Evolutionary conservation across 2,797 vertebrate genomes (phyloP).

Genomic region (Parauchenoglanis ngamensis): DNA sequence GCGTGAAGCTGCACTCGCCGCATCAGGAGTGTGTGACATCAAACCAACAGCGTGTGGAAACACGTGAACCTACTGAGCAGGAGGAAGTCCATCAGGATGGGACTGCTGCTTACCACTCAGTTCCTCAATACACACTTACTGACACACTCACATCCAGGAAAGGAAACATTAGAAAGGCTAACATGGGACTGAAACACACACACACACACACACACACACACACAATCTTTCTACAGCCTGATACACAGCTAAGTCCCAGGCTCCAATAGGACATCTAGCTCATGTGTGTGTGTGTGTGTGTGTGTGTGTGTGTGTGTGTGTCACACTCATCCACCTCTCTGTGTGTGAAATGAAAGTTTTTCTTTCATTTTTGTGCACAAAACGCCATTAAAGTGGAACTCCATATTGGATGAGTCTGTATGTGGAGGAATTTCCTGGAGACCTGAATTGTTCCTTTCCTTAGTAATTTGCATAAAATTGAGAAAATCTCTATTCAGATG

Average conservation of each 20-base stretch:
- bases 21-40: neutral
- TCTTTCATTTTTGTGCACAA: neutral
- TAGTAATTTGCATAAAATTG: neutral
- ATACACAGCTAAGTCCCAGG: neutral
- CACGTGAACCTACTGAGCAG: neutral
- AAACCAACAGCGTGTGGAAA: neutral
- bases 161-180: neutral
- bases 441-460: neutral
- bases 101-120: neutral
- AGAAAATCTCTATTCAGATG: neutral
- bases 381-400: neutral
- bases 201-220: neutral
- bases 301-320: neutral
- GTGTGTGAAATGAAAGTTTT: neutral
- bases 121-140: conserved; percentile 11
- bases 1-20: neutral
- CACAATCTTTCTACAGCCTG: neutral
- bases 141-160: neutral
- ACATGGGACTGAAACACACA: neutral
- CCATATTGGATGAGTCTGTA: neutral
- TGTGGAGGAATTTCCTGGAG: too few species aligned
- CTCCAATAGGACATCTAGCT: neutral
- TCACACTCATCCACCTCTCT: neutral
- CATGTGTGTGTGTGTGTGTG: neutral
- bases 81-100: neutral